These are phyloP conservation scores for Chrysocyon brachyurus DNA, from an alignment of 2,797 vertebrate genomes.

Conservation along the genomic window DNA sequence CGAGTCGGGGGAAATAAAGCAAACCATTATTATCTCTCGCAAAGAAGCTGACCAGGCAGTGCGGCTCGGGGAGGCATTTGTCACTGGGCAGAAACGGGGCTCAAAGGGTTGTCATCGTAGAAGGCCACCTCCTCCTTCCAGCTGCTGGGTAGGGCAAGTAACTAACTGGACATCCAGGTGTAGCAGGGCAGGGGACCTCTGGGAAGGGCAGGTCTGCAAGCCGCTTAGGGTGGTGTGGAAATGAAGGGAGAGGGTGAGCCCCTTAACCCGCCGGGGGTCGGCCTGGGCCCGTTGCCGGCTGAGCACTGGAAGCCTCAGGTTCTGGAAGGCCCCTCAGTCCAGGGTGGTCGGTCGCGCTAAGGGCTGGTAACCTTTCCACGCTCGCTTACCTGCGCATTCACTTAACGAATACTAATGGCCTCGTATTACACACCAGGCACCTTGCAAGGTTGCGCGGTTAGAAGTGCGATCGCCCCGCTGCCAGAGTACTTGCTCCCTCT, in stretches of 20 bases:
- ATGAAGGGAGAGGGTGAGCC: neutral
- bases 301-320: neutral
- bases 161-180: constrained; percentile 19
- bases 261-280: neutral
- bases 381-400: neutral
- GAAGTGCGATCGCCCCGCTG: neutral
- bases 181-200: neutral
- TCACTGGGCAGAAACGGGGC: neutral
- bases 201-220: neutral
- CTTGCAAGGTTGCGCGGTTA: neutral
- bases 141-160: neutral
- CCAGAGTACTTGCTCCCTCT: neutral
- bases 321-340: neutral
- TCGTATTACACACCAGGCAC: neutral
- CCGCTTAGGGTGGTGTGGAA: neutral
- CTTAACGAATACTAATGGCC: neutral
- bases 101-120: neutral
- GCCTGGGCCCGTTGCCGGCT: neutral
- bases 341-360: neutral
- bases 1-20: constrained; percentile 52
- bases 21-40: constrained; percentile 1
- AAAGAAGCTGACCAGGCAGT: neutral
- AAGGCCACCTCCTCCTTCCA: neutral
- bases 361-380: constrained; percentile 4
- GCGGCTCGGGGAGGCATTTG: neutral